Evolutionary conservation across 2,797 vertebrate species (phyloP).

Genomic region (Parambassis ranga): DNA sequence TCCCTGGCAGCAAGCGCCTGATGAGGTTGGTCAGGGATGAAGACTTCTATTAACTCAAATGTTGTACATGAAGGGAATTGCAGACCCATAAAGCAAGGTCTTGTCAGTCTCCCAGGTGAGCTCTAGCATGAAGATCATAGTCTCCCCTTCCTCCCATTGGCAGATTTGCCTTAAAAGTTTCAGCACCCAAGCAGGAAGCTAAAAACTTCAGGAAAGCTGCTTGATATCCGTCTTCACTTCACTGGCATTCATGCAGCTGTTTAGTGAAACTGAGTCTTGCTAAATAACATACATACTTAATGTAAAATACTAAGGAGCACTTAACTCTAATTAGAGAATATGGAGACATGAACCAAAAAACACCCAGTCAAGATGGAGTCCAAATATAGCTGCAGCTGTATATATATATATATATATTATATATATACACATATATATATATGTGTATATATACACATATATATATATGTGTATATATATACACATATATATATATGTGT

Average conservation of each 20-base stretch:
- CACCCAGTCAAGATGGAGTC: not conserved
- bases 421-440: too few species aligned
- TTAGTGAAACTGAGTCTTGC: constrained; percentile 7
- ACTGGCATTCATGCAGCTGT: constrained; percentile 1
- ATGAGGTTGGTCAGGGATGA: constrained; percentile 88
- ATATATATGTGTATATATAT: too few species aligned
- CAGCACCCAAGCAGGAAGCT: constrained; percentile 31
- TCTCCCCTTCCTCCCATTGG: constrained; percentile 63
- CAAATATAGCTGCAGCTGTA: too few species aligned
- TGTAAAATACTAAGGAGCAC: not conserved
- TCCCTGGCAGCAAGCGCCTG: constrained; percentile 82
- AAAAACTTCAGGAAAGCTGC: constrained; percentile 52
- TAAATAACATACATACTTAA: too few species aligned
- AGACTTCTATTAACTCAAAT: constrained; percentile 87
- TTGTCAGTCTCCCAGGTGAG: constrained; percentile 80
- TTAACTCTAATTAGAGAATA: not conserved
- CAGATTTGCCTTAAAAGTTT: constrained; percentile 75
- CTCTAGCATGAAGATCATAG: constrained; percentile 81
- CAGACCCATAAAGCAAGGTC: constrained; percentile 82
- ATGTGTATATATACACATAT: too few species aligned
- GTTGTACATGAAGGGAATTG: constrained; percentile 84
- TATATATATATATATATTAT: too few species aligned
- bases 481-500: too few species aligned
- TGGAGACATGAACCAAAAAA: not conserved
- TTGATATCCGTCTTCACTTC: constrained; percentile 42